Percentiles rank a stretch among this genome's conserved stretches.
These are phyloP conservation scores for Myanophis thanlyinensis DNA, from an alignment of 2,113 vertebrate species.

Conservation along the genomic window DNA sequence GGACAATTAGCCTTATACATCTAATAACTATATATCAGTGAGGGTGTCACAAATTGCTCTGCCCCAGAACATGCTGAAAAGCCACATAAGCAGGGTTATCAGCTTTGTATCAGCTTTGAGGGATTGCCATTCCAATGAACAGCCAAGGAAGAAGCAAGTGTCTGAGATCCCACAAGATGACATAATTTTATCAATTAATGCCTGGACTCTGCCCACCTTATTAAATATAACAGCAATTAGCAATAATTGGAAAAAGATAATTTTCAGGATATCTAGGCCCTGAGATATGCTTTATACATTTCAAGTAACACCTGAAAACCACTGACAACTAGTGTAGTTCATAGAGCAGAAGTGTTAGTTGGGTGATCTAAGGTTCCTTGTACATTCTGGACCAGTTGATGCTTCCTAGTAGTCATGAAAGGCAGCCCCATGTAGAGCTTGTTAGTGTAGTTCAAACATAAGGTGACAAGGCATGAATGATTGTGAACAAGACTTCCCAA, in stretches of 20 bases:
- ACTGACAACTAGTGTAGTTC: not conserved
- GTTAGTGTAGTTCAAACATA: not conserved
- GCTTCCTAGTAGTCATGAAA: not conserved
- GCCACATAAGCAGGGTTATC: not conserved
- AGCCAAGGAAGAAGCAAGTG: not conserved
- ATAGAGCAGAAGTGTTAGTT: not conserved
- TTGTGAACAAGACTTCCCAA: not conserved
- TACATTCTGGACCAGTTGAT: not conserved
- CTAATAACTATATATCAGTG: not conserved
- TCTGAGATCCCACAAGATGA: not conserved
- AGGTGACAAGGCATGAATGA: not conserved
- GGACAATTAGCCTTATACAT: not conserved
- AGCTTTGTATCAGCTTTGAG: not conserved
- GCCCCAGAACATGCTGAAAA: not conserved
- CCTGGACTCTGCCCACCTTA: not conserved
- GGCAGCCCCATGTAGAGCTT: not conserved
- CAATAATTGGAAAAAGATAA: not conserved
- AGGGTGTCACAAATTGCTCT: not conserved
- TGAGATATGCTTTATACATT: not conserved
- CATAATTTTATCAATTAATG: not conserved
- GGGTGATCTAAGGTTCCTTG: not conserved
- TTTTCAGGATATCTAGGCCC: not conserved
- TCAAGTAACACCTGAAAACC: not conserved
- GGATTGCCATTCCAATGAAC: not conserved
- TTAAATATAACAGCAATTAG: not conserved